A percentile compares a stretch with the other conserved stretches of the same genome.
Evolutionary conservation across 1,140 invertebrate species (phyloP).

Genomic region (Diachasmimorpha longicaudata): DNA sequence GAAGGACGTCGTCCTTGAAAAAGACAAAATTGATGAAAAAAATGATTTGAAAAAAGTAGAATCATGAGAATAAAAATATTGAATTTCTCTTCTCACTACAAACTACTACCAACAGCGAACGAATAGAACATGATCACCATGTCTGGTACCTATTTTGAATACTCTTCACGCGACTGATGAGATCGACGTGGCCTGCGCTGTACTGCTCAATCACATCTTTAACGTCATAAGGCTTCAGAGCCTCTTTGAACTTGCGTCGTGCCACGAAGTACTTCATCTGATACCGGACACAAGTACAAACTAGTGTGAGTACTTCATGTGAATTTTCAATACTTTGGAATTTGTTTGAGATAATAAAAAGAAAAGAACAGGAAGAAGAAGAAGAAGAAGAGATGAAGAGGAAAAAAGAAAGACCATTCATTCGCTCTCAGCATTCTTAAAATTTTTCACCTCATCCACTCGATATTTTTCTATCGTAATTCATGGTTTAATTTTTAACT

Average conservation of each 20-base stretch:
- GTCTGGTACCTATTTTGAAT: conserved; percentile 79
- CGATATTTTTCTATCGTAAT: background rate
- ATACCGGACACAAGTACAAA: conserved; percentile 46
- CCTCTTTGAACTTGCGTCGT: conserved; percentile 92
- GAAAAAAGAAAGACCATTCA: conserved; percentile 7
- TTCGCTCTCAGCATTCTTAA: conserved; percentile 24
- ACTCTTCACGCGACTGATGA: conserved; percentile 86
- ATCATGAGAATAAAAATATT: too few species aligned
- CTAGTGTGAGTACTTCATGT: background rate
- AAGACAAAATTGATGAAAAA: too few species aligned
- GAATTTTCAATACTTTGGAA: background rate
- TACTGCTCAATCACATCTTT: conserved; percentile 98
- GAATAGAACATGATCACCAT: conserved; percentile 23
- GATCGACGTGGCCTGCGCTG: conserved; percentile 91
- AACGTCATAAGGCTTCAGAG: conserved; percentile 95
- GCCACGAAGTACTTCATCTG: conserved; percentile 95
- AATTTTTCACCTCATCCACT: background rate
- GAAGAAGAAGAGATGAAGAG: background rate
- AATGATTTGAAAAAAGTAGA: background rate
- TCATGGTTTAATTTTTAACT: background rate
- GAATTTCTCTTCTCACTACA: background rate
- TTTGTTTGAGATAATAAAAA: too few species aligned
- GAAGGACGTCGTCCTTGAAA: too few species aligned
- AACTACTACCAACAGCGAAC: conserved; percentile 27
- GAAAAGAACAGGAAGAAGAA: background rate